Evolutionary conservation across 2,888 invertebrate species (phyloP), one percentile per base, ranked within the genome.

Genomic region (Diaphora mendica): DNA sequence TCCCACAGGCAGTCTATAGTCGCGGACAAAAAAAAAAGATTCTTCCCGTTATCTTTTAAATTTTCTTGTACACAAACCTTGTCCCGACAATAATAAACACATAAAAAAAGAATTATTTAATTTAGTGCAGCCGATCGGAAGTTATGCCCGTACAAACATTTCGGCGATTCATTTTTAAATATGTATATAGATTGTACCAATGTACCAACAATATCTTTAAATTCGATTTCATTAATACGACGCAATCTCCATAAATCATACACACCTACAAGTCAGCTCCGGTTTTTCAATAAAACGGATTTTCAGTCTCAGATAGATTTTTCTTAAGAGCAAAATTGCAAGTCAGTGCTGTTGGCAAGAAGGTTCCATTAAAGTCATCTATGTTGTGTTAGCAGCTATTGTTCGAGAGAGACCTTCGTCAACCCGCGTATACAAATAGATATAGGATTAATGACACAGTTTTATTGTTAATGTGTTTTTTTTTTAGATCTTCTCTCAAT

Each of bases 301-400:
- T 81, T 82, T 81, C 74, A 44, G 17, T 75, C 79, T 69, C 74
- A 81, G 81, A 78, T 80, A 77, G 74, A 81, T 72, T 77, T 68
- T 74, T 74, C 77, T 73, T 73, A 75, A 74, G 72, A 71, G 72
- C 70, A 75, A 70, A 82, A 80, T 85, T 91, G 91, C 92, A 91
- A 92, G 91, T 92, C 91, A 92, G 88, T 85, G 89, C 80, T 86
- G 90, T 91, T 87, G 84, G 90, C 90, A 91, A 87, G 89, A 91
- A 89, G 77, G 78, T 83, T 82, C 85, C 88, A 91, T 91, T 91
- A 90, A 91, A 89, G 87, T 85, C 73, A 74, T 26, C 39, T 62
- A 62, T 75, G 67, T 72, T 70, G 74, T 68, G 72, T 71, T 71
- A 75, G 68, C 78, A 78, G 80, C 83, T 81, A 84, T 85, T 85